Conservation (phyloP, 2,113 vertebrate species). For the Junco hyemalis region DNA sequence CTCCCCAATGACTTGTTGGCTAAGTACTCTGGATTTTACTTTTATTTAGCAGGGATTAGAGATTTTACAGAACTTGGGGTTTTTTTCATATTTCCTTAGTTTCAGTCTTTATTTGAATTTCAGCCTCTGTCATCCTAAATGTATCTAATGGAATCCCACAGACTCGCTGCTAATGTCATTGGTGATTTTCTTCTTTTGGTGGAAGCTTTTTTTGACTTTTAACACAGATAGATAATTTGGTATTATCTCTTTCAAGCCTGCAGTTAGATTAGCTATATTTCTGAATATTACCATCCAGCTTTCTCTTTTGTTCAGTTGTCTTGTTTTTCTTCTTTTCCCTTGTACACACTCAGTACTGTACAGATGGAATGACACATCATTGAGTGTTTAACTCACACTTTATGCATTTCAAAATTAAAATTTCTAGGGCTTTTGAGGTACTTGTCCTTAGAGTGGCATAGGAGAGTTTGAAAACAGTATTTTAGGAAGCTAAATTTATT, state of each 20-base stretch:
- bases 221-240: neutral
- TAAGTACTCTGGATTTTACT: neutral
- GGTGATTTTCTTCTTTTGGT: neutral
- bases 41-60: neutral
- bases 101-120: neutral
- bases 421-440: neutral
- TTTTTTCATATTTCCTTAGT: neutral
- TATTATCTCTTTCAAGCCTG: neutral
- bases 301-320: neutral
- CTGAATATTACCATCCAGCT: fast-evolving
- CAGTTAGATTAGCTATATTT: neutral
- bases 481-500: neutral
- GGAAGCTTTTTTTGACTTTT: neutral
- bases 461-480: neutral
- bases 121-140: neutral
- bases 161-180: neutral
- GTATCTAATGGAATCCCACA: neutral
- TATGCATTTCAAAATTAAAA: neutral
- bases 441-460: neutral
- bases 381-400: neutral
- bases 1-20: neutral
- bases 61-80: fast-evolving
- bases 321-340: neutral
- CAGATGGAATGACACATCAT: neutral
- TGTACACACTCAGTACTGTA: neutral